Percentiles rank a stretch among this genome's conserved stretches.
Evolutionary conservation across 2,797 vertebrate genomes (phyloP).

Genomic region (Australoheros facetus): DNA sequence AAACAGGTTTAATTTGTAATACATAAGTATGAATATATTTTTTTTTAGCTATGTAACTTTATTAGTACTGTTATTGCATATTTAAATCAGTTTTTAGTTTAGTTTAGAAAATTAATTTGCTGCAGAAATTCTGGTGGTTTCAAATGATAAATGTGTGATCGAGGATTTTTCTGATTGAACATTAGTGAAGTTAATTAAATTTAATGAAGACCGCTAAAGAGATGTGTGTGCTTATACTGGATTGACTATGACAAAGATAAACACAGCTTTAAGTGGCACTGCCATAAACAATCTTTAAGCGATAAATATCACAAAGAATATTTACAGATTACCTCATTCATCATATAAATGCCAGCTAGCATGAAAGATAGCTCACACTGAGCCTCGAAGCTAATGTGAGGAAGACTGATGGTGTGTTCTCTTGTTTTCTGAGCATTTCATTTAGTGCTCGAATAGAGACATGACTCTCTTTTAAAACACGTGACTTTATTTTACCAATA

Average conservation of each 20-base stretch:
- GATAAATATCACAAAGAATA: not conserved
- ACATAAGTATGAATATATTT: not conserved
- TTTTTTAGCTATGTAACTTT: not conserved
- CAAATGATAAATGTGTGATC: not conserved
- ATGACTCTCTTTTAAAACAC: not conserved
- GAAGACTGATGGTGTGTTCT: not conserved
- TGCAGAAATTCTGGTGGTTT: not conserved
- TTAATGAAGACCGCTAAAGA: not conserved
- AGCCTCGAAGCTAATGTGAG: not conserved
- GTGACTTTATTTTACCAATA: not conserved
- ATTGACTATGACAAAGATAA: not conserved
- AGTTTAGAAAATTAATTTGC: not conserved
- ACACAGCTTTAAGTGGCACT: not conserved
- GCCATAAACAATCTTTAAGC: not conserved
- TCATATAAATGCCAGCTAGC: not conserved
- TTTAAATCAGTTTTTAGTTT: not conserved
- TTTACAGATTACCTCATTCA: not conserved
- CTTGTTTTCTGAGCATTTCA: not conserved
- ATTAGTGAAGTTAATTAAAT: slow-evolving; percentile 1
- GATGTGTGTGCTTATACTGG: not conserved
- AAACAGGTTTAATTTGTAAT: not conserved
- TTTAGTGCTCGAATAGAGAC: not conserved
- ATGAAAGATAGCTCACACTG: not conserved
- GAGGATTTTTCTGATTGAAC: not conserved
- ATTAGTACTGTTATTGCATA: not conserved